Percentiles rank a stretch among this genome's conserved stretches.
Conservation (phyloP, 2,113 vertebrate genomes). For the Myxocyprinus asiaticus region DNA sequence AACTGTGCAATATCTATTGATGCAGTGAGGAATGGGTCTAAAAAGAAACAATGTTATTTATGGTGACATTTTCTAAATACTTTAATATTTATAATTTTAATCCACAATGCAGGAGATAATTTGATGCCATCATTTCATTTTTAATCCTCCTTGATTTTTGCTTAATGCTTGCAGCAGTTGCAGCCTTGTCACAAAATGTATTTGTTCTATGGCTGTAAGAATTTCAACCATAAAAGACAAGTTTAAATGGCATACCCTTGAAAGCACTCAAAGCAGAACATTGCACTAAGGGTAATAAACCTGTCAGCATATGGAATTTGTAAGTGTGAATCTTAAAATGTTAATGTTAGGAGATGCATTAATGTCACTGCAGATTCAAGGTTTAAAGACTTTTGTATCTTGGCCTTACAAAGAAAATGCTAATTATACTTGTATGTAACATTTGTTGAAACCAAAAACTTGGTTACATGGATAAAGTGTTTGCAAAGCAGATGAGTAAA, state of each 20-base stretch:
- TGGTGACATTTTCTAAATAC: background rate
- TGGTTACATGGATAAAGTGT: background rate
- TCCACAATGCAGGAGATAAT: no score
- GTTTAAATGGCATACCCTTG: background rate
- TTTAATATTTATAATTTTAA: background rate
- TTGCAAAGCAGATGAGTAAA: background rate
- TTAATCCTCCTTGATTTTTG: background rate
- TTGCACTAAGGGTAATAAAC: conserved; percentile 1
- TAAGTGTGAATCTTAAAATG: conserved; percentile 19
- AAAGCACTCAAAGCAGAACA: background rate
- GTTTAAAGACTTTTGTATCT: conserved; percentile 2
- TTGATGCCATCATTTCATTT: no score
- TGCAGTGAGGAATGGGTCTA: no score
- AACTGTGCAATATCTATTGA: no score
- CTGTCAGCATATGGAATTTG: conserved; percentile 9
- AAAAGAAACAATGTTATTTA: no score
- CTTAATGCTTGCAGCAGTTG: background rate
- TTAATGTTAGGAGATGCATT: background rate
- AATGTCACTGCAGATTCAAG: conserved; percentile 1
- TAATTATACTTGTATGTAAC: conserved; percentile 13
- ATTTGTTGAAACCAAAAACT: background rate
- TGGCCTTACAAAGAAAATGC: background rate
- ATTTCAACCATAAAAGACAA: background rate
- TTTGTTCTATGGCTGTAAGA: background rate
- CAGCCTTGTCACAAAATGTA: background rate